Base-by-base conservation (phyloP, 2,888 invertebrate species). In the Miltochrista miniata region DNA sequence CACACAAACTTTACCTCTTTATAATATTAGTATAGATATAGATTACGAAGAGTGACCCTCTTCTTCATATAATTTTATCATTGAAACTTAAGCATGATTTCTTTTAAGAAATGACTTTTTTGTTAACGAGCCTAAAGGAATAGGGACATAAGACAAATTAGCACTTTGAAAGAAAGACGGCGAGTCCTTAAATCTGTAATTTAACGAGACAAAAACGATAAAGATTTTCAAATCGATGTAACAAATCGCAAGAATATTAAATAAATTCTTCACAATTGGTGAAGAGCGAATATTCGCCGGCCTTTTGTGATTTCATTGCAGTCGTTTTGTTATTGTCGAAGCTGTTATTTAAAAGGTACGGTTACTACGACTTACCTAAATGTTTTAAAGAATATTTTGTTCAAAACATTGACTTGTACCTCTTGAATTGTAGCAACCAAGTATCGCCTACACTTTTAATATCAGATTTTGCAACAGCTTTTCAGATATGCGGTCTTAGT, bases 161-260 rank as follows among this genome's bases (percentile, higher is more conserved):
- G 30, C 48, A 12, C 18, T 33, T 46, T 37, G 33, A 57, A 51
- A 61, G 42, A 42, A 48, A 45, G 24, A 15, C 53, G 50, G 58
- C 52, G 54, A 44, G 50, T 56, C 56, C 54, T 48, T 45, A 62
- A 68, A 56, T 62, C 61, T 62, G 58, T 61, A 65, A 68, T 64
- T 67, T 70, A 63, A 59, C 61, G 63, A 63, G 61, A 61, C 42
- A 55, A 51, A 52, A 53, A 46, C 48, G 51, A 37, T 18, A 40
- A 46, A 54, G 61, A 70, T 64, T 69, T 70, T 68, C 68, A 68
- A 68, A 70, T 64, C 46, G 65, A 18, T 45, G 56, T 57, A 42
- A 65, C 72, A 69, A 72, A 72, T 70, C 67, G 60, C 67, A 54
- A 47, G 59, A 61, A 62, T 56, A 65, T 66, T 66, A 72, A 68